Evolutionary conservation across 2,888 invertebrate genomes (phyloP).

Genomic region (Pseudococcus longispinus): DNA sequence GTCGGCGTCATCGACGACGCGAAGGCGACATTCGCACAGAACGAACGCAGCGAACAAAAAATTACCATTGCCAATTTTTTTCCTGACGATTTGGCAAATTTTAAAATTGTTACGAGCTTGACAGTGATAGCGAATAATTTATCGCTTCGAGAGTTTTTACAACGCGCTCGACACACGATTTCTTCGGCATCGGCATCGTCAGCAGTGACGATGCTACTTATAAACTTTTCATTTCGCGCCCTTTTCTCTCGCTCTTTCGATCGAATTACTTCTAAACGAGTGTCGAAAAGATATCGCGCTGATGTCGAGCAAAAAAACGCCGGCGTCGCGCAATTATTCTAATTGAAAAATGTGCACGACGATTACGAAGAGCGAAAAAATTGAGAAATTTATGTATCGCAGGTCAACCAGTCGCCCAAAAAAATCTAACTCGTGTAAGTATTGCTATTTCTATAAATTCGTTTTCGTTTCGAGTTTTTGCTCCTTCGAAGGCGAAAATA

Average conservation of each 20-base stretch:
- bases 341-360: neutral
- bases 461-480: no score
- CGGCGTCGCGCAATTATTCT: neutral
- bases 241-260: neutral
- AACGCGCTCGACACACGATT: neutral
- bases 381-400: neutral
- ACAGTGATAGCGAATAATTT: constrained; percentile 22
- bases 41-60: neutral
- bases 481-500: no score
- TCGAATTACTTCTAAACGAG: neutral
- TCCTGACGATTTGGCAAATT: constrained; percentile 13
- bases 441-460: no score
- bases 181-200: neutral
- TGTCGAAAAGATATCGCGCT: neutral
- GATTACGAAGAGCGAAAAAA: neutral
- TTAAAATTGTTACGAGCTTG: constrained; percentile 13
- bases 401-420: neutral
- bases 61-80: constrained; percentile 10
- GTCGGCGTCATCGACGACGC: neutral
- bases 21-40: neutral
- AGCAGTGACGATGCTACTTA: neutral
- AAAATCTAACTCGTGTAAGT: neutral
- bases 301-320: neutral
- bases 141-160: neutral
- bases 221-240: neutral